Evolutionary conservation across 2,797 vertebrate genomes (phyloP), one percentile per base, ranked within the genome.

Genomic region (Halcyon badia): DNA sequence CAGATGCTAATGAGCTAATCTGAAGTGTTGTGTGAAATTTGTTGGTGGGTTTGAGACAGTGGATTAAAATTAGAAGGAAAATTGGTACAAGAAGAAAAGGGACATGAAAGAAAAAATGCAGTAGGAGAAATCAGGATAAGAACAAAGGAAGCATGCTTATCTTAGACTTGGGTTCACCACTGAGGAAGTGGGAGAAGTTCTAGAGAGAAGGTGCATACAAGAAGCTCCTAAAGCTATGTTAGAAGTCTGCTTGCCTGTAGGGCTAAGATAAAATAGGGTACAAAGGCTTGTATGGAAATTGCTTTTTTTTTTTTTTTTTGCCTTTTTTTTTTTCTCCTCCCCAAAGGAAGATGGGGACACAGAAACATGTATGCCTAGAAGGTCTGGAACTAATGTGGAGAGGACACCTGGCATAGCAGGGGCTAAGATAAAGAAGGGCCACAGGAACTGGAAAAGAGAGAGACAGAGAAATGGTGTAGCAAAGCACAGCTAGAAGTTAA

Each of bases 1-100:
- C 5, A 81, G 68, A 91, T 90, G 69, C 61, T 97, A 96, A 97
- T 88, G 68, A 97, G 96, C 95, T 96, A 95, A 95, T 48, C 10
- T 91, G 60, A 86, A 97, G 51, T 81, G 31, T 76, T 42, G 17
- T 95, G 85, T 75, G 72, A 92, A 95, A 72, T 96, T 84, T 96
- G 37, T 90, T 95, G 93, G 94, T 95, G 86, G 69, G 44, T 87
- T 92, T 56, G 22, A 92, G 89, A 94, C 57, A 80, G 94, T 89
- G 70, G 86, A 56, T 81, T 92, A 92, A 97, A 97, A 82, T 94
- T 84, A 88, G 71, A 92, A 90, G 64, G 52, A 70, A 90, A 92
- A 93, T 54, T 46, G 31, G 22, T 96, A 84, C 10, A 76, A 73
- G 75, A 90, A 90, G 64, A 80, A 78, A 70, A 79, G n/a, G 94